phyloP scores from a whole-genome alignment of 1,140 invertebrate species.

The Drosophila sp. region DNA sequence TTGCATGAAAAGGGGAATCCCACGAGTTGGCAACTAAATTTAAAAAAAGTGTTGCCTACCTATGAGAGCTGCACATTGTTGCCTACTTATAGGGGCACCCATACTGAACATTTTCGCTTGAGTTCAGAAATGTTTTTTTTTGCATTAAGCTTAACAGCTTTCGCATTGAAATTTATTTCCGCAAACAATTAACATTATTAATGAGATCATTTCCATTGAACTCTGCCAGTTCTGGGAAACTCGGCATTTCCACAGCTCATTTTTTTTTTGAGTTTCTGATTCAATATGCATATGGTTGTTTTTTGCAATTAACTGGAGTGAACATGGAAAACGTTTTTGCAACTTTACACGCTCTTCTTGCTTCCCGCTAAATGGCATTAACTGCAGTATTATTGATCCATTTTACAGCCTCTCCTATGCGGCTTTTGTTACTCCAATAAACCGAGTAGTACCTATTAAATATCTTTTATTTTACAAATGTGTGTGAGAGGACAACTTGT shows the following conservation, averaged over 20 bases:
- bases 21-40: too few species aligned
- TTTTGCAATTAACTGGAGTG: neutral
- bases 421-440: neutral
- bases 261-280: neutral
- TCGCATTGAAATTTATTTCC: neutral
- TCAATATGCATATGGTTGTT: neutral
- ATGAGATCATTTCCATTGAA: neutral
- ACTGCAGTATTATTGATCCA: neutral
- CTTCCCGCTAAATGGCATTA: neutral
- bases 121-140: neutral
- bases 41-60: neutral
- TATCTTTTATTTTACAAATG: too few species aligned
- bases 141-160: neutral
- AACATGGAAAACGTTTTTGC: slow-evolving; percentile 1
- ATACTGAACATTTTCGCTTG: neutral
- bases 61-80: neutral
- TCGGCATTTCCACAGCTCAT: neutral
- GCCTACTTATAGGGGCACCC: neutral
- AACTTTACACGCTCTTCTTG: too few species aligned
- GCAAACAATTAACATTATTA: neutral
- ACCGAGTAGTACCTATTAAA: neutral
- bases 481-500: neutral
- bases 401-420: neutral
- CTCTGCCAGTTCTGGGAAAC: neutral
- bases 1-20: neutral